These are phyloP conservation scores for Gadopsis bispinosus DNA, from an alignment of 2,797 vertebrate genomes.

Conservation along the genomic window DNA sequence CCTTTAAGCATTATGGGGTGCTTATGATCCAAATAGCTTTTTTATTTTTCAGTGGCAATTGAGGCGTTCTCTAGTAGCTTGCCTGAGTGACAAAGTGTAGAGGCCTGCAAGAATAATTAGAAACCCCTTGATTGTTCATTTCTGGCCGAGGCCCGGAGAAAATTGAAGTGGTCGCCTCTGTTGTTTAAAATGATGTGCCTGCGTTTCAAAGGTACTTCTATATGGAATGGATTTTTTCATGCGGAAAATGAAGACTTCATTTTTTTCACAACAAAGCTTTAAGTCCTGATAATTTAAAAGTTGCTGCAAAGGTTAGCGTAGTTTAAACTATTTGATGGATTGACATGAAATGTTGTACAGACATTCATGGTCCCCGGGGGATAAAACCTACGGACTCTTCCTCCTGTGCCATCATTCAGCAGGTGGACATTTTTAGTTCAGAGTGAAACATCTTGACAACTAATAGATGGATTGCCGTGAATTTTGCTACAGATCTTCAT, in stretches of 20 bases:
- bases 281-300: background rate
- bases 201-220: slow-evolving; percentile 7
- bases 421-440: background rate
- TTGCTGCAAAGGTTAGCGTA: background rate
- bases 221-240: slow-evolving; percentile 6
- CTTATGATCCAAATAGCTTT: slow-evolving; percentile 44
- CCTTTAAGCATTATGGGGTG: slow-evolving; percentile 19
- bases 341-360: too few relatives aligned
- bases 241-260: slow-evolving; percentile 11
- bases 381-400: background rate
- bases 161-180: slow-evolving; percentile 24
- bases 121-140: slow-evolving; percentile 29
- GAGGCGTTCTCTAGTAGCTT: background rate
- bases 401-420: background rate
- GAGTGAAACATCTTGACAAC: background rate
- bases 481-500: background rate
- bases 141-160: slow-evolving; percentile 11
- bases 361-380: background rate
- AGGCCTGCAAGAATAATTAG: slow-evolving; percentile 22
- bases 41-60: slow-evolving; percentile 12
- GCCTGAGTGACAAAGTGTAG: slow-evolving; percentile 1
- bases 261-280: background rate
- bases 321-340: background rate
- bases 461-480: background rate
- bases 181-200: background rate